phyloP scores from a whole-genome alignment of 2,113 vertebrate genomes.

The Syngnathus scovelli region DNA sequence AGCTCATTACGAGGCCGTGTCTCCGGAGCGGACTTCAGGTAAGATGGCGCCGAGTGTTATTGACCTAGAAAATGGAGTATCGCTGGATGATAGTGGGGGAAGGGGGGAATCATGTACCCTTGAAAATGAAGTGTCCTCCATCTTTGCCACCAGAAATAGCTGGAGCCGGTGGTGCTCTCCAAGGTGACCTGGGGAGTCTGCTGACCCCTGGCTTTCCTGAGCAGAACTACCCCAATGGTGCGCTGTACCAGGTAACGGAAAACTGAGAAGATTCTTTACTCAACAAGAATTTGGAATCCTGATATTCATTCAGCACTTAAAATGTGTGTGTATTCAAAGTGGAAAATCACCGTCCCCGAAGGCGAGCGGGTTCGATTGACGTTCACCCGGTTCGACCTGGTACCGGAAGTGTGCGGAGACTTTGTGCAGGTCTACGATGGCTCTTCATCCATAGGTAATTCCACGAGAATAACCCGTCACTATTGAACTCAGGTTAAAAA shows the following conservation, averaged over 20 bases:
- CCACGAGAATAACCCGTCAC: not conserved
- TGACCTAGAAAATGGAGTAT: slow-evolving; percentile 55
- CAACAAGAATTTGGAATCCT: not conserved
- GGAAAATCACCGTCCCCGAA: slow-evolving; percentile 62
- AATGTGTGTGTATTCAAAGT: slow-evolving; percentile 20
- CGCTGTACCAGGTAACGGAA: slow-evolving; percentile 64
- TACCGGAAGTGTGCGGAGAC: slow-evolving; percentile 66
- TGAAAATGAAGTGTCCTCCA: slow-evolving; percentile 47
- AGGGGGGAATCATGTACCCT: slow-evolving; percentile 25
- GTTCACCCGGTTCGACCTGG: slow-evolving; percentile 68
- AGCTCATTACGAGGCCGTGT: slow-evolving; percentile 64
- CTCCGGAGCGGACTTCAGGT: slow-evolving; percentile 56
- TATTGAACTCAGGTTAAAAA: not conserved
- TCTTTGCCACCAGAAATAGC: slow-evolving; percentile 64
- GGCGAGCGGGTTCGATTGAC: slow-evolving; percentile 60
- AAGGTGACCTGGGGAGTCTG: slow-evolving; percentile 67
- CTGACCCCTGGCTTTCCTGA: slow-evolving; percentile 63
- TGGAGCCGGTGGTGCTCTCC: slow-evolving; percentile 67
- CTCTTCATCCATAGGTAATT: slow-evolving; percentile 52
- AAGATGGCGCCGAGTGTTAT: slow-evolving; percentile 18
- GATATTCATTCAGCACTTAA: too few relatives aligned
- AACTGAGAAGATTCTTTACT: not conserved
- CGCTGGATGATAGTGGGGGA: slow-evolving; percentile 3
- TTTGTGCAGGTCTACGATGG: slow-evolving; percentile 70
- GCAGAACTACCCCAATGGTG: slow-evolving; percentile 59